Base-by-base conservation (phyloP, 2,113 vertebrate species). In the Setophaga kirtlandii region DNA sequence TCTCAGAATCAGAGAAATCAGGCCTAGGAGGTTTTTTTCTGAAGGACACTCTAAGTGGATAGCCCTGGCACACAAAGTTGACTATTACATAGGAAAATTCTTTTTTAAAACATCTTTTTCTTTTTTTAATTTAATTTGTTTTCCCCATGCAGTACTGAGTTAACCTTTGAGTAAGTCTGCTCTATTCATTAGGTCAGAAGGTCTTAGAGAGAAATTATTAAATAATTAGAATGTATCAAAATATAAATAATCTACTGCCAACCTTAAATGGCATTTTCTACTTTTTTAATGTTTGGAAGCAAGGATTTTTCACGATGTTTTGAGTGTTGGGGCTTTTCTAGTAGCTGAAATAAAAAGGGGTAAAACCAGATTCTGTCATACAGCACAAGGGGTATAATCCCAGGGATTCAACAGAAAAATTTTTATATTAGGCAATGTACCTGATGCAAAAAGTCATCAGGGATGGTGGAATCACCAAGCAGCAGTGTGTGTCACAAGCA, bases 11-110 rank as follows among this genome's bases (percentile, higher is more conserved):
- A 18, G 42, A 79, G n/a, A 59, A 69, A 87, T 28, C 8, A 39
- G 19, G 67, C 7, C 4, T 17, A 13, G 5, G 0, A 1, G 0
- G 0, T 35, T 62, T 65, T 69, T 39, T 50, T 22, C 41, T 37
- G 41, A 4, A 69, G 14, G 22, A 65, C 31, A 35, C 1, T 20
- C 10, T 27, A 11, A 55, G 15, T 14, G 52, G 49, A 37, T 1
- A 78, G 7, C 11, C 31, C 31, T 56, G 16, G 25, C 24, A 93
- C 10, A 69, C 4, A 24, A 16, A 12, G 8, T 23, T 49, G 25
- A 59, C 15, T 46, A 62, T 39, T 39, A 52, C 3, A 33, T 4
- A 68, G 13, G 22, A 70, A 83, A 94, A 44, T 0, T 47, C 2
- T 3, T 80, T 53, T 19, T 37, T 89, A 28, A 59, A 86, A 41